Percentiles rank a stretch among this genome's conserved stretches.
Conservation (phyloP, 2,113 vertebrate genomes). For the Gymnocephalus cernua region DNA sequence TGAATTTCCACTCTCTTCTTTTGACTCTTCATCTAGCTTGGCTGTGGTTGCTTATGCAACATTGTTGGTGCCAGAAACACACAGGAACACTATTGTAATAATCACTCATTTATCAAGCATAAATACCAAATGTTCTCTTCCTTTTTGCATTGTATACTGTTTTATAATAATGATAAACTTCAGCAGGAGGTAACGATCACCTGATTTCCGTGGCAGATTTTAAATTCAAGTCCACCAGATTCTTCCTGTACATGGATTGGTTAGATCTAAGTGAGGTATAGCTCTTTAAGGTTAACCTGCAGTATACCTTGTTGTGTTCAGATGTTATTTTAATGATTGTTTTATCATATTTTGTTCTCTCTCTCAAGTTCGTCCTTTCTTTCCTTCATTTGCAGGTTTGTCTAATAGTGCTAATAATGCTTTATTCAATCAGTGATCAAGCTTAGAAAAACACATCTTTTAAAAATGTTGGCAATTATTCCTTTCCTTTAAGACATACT, state of each 20-base stretch:
- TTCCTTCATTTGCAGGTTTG: not conserved
- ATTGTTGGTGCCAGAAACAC: not conserved
- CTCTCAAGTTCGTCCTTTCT: not conserved
- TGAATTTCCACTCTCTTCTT: not conserved
- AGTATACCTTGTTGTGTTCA: too few relatives aligned
- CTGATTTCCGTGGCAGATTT: too few relatives aligned
- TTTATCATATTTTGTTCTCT: not conserved
- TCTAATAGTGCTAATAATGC: too few relatives aligned
- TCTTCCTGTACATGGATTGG: too few relatives aligned
- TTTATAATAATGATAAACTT: too few relatives aligned
- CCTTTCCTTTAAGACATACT: not conserved
- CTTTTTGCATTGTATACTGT: too few relatives aligned
- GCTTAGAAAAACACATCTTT: not conserved
- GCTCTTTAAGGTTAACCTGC: too few relatives aligned
- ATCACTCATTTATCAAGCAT: too few relatives aligned
- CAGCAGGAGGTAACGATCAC: too few relatives aligned
- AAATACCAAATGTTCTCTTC: too few relatives aligned
- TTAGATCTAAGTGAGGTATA: too few relatives aligned
- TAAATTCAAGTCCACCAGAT: too few relatives aligned
- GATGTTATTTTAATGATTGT: not conserved
- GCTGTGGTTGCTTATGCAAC: not conserved
- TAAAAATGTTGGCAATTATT: not conserved
- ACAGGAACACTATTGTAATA: not conserved
- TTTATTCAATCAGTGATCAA: not conserved
- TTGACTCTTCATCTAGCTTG: not conserved